Evolutionary conservation across 2,113 vertebrate genomes (phyloP).

Genomic region (Osmerus eperlanus): DNA sequence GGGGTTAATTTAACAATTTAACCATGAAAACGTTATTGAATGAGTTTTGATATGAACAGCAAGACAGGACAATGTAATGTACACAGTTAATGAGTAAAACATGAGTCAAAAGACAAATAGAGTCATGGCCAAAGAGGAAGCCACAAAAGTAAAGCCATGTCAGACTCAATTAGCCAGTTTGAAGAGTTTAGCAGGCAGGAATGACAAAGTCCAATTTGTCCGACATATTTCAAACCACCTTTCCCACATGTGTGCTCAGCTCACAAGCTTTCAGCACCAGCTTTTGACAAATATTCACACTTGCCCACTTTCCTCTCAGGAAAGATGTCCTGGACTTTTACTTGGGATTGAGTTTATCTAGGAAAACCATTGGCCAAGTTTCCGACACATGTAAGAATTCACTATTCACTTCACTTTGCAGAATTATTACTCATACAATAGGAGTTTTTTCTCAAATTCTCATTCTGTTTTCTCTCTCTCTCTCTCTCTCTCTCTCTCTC

Average conservation of each 20-base stretch:
- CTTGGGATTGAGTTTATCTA: conserved; percentile 46
- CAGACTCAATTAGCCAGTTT: conserved; percentile 64
- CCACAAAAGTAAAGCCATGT: conserved; percentile 58
- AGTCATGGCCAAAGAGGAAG: conserved; percentile 54
- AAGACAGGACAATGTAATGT: conserved; percentile 49
- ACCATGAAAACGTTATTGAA: conserved; percentile 44
- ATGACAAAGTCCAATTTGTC: conserved; percentile 65
- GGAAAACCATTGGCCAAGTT: conserved; percentile 47
- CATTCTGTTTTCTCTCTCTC: conserved; percentile 10
- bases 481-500: background rate
- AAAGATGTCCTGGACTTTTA: conserved; percentile 46
- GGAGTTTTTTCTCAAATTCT: conserved; percentile 17
- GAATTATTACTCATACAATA: conserved; percentile 32
- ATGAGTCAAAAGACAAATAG: conserved; percentile 62
- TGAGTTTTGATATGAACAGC: conserved; percentile 32
- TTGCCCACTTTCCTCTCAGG: conserved; percentile 46
- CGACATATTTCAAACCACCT: conserved; percentile 61
- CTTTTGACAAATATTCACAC: conserved; percentile 57
- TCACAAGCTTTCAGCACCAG: conserved; percentile 50
- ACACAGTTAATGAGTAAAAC: conserved; percentile 57
- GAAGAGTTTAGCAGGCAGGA: conserved; percentile 46
- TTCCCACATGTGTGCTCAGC: conserved; percentile 56
- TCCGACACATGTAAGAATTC: conserved; percentile 40
- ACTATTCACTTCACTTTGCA: conserved; percentile 5
- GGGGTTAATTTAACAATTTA: background rate